phyloP scores from a whole-genome alignment of 2,113 vertebrate genomes.

The Eudorcas thomsonii region DNA sequence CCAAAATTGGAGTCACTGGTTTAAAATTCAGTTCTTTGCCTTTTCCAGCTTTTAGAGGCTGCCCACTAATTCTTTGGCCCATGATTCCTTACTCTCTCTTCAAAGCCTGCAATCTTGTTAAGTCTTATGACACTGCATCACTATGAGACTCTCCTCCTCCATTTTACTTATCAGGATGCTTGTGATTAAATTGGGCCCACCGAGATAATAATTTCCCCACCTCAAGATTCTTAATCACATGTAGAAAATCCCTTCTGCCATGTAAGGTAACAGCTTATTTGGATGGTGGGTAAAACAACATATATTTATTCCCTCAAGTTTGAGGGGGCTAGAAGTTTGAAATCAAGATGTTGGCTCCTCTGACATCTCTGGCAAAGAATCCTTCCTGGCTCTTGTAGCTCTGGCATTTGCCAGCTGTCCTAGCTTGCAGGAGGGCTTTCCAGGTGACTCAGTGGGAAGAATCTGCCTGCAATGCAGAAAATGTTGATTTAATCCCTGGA shows the following conservation, averaged over 20 bases:
- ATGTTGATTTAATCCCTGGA: rapidly evolving
- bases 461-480: not conserved
- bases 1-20: not conserved
- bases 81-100: not conserved
- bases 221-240: not conserved
- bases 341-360: not conserved
- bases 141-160: not conserved
- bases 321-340: not conserved
- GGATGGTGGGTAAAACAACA: not conserved
- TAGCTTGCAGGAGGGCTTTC: not conserved
- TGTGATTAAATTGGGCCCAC: not conserved
- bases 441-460: not conserved
- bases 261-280: not conserved
- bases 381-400: not conserved
- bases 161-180: not conserved
- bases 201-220: not conserved
- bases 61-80: not conserved
- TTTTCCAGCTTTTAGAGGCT: not conserved
- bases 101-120: not conserved
- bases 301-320: not conserved
- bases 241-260: not conserved
- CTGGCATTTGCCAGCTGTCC: not conserved
- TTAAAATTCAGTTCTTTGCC: not conserved
- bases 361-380: not conserved
- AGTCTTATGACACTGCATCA: not conserved